phyloP scores from a whole-genome alignment of 2,888 invertebrate species.

The Agriopis aurantiaria region DNA sequence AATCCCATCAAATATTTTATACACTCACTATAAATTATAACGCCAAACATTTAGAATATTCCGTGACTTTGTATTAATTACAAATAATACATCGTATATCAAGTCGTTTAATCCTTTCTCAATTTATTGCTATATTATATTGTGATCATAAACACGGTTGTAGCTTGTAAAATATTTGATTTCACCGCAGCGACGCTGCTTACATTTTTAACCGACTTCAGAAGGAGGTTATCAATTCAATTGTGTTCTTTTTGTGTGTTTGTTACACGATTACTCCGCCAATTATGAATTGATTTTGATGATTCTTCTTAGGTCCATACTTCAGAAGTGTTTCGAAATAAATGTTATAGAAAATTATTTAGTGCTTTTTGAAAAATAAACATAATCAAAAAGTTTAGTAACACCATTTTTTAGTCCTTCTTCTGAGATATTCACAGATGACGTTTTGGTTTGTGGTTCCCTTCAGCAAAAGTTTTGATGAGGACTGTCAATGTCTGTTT shows the following conservation, averaged over 20 bases:
- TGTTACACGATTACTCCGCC: too few relatives aligned
- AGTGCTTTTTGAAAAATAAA: too few relatives aligned
- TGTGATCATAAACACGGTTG: constrained; percentile 22
- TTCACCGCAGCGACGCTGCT: constrained; percentile 1
- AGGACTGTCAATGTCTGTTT: too few relatives aligned
- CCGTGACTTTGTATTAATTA: constrained; percentile 38
- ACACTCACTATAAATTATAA: constrained; percentile 32
- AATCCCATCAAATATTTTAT: constrained; percentile 33
- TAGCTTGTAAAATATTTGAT: constrained; percentile 29
- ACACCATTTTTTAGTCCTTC: too few relatives aligned
- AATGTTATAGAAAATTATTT: too few relatives aligned
- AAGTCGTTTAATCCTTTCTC: constrained; percentile 32
- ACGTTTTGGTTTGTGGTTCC: too few relatives aligned
- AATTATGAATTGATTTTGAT: too few relatives aligned
- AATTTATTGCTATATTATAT: constrained; percentile 34
- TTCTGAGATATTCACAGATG: too few relatives aligned
- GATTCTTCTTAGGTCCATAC: too few relatives aligned
- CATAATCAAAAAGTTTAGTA: too few relatives aligned
- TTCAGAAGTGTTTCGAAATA: too few relatives aligned
- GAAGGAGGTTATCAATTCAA: not conserved
- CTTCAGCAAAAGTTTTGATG: too few relatives aligned
- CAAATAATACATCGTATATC: constrained; percentile 33
- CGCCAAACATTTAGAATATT: constrained; percentile 29
- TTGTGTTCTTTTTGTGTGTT: not conserved
- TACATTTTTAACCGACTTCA: not conserved